Evolutionary conservation across 2,113 vertebrate species (phyloP).

Genomic region (Leptobrachium leishanense): DNA sequence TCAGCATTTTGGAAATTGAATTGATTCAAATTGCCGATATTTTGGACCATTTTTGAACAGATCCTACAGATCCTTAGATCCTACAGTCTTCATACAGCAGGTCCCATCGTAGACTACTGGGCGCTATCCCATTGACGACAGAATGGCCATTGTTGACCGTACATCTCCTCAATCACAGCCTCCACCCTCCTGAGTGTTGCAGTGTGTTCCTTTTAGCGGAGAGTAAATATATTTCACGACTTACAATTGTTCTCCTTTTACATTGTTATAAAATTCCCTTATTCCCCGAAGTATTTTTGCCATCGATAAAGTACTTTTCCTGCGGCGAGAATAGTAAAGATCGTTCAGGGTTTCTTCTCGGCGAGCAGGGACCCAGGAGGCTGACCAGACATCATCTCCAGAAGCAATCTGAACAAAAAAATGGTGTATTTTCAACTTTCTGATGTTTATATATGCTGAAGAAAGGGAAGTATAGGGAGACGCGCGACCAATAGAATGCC

Average conservation of each 20-base stretch:
- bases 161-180: too few species aligned
- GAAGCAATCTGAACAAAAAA: neutral
- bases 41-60: too few species aligned
- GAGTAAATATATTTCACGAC: neutral
- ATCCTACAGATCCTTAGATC: too few species aligned
- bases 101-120: too few species aligned
- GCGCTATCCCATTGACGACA: too few species aligned
- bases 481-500: constrained; percentile 20
- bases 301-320: neutral
- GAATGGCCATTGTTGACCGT: too few species aligned
- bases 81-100: too few species aligned
- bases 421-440: constrained; percentile 3
- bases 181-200: too few species aligned
- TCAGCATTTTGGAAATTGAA: too few species aligned
- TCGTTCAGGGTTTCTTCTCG: neutral
- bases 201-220: neutral
- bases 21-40: too few species aligned
- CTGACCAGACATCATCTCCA: neutral
- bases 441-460: constrained; percentile 19
- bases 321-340: constrained; percentile 12
- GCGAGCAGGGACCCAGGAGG: neutral
- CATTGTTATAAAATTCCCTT: neutral
- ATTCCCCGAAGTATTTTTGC: constrained; percentile 16
- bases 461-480: constrained; percentile 11
- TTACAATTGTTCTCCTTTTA: neutral